Evolutionary conservation across 2,113 vertebrate genomes (phyloP).

Genomic region (Cephalopterus ornatus): DNA sequence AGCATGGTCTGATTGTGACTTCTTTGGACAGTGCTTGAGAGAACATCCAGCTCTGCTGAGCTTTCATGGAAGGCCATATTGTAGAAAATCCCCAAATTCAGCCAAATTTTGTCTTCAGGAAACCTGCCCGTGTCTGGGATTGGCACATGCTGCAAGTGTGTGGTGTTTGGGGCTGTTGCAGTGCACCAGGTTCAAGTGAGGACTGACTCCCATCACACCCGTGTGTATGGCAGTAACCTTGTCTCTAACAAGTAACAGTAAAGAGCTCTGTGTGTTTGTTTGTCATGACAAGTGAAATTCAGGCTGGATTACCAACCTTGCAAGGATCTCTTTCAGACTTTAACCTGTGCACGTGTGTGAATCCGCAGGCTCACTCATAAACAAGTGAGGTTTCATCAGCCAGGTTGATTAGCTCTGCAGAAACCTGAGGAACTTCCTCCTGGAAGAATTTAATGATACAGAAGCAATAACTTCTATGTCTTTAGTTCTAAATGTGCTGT

Average conservation of each 20-base stretch:
- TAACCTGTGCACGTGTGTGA: neutral
- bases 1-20: neutral
- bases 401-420: neutral
- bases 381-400: neutral
- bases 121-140: fast-evolving
- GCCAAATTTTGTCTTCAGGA: neutral
- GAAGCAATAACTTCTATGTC: neutral
- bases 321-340: neutral
- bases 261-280: neutral
- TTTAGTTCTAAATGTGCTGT: neutral
- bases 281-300: neutral
- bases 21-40: neutral
- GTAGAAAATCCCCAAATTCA: neutral
- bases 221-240: neutral
- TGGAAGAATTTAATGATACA: neutral
- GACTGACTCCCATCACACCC: neutral
- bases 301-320: neutral
- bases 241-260: too few relatives aligned
- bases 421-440: neutral
- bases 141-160: fast-evolving
- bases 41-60: neutral
- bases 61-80: neutral
- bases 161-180: neutral
- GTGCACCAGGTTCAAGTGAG: neutral
- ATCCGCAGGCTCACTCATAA: neutral